phyloP scores from a whole-genome alignment of 64 coral and sea anemone species.

The Exaiptasia diaphana region DNA sequence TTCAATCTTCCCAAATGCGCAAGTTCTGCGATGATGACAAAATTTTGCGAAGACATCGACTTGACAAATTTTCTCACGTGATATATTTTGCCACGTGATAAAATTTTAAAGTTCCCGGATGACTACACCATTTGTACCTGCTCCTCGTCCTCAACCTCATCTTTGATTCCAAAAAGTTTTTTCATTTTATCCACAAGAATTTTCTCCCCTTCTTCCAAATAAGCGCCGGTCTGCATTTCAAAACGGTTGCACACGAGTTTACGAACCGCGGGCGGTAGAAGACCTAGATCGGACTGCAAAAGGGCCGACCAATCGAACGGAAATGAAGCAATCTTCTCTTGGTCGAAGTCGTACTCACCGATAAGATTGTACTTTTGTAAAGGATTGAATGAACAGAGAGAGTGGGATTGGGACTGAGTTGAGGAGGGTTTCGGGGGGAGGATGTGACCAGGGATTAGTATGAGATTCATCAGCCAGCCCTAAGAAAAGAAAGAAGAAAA shows the following conservation, averaged over 20 bases:
- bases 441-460: constrained; percentile 79
- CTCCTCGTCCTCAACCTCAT: background rate
- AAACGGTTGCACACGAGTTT: constrained; percentile 77
- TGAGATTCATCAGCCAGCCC: constrained; percentile 90
- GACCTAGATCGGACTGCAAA: constrained; percentile 58
- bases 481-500: background rate
- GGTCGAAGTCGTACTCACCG: constrained; percentile 80
- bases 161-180: constrained; percentile 65
- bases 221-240: constrained; percentile 78
- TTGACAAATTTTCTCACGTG: too few relatives aligned
- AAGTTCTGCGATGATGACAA: too few relatives aligned
- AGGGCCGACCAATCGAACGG: constrained; percentile 80
- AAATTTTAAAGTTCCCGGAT: too few relatives aligned
- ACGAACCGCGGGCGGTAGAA: constrained; percentile 40
- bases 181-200: constrained; percentile 78
- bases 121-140: background rate
- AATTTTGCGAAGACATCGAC: too few relatives aligned
- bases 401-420: background rate
- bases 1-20: too few relatives aligned
- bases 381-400: constrained; percentile 32
- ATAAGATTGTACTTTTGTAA: constrained; percentile 62
- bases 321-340: constrained; percentile 81
- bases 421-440: constrained; percentile 61
- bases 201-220: constrained; percentile 62
- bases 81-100: too few relatives aligned